Conservation (phyloP, 2,797 vertebrate species). For the Propithecus deckenii region DNA sequence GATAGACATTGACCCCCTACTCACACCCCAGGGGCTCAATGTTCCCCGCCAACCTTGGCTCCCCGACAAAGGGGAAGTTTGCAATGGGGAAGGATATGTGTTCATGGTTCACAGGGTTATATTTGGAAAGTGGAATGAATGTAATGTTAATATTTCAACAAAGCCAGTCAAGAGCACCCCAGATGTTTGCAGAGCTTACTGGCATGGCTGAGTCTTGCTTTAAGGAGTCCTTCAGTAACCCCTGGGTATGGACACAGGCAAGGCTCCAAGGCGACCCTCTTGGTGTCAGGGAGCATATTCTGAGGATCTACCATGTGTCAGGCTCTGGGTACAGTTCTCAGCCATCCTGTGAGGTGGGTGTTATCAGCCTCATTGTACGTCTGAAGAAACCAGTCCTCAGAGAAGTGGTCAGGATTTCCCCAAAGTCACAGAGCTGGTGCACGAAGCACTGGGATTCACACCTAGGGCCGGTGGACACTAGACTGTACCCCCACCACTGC, state of each 20-base stretch:
- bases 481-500: background rate
- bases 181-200: background rate
- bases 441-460: background rate
- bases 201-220: background rate
- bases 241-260: background rate
- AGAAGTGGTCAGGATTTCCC: background rate
- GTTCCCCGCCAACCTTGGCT: conserved; percentile 24
- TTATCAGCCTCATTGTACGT: background rate
- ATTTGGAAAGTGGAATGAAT: conserved; percentile 21
- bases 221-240: background rate
- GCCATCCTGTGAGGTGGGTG: background rate
- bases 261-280: background rate
- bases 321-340: background rate
- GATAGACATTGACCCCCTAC: background rate
- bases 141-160: conserved; percentile 38
- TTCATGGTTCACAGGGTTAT: conserved; percentile 44
- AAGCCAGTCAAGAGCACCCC: background rate
- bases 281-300: background rate
- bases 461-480: background rate
- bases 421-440: background rate
- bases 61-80: conserved; percentile 71
- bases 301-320: background rate
- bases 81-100: conserved; percentile 71
- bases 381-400: background rate
- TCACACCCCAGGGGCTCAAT: conserved; percentile 9